Percentiles rank a stretch among this genome's conserved stretches.
Evolutionary conservation across 2,797 vertebrate genomes (phyloP).

Genomic region (Sparus aurata): DNA sequence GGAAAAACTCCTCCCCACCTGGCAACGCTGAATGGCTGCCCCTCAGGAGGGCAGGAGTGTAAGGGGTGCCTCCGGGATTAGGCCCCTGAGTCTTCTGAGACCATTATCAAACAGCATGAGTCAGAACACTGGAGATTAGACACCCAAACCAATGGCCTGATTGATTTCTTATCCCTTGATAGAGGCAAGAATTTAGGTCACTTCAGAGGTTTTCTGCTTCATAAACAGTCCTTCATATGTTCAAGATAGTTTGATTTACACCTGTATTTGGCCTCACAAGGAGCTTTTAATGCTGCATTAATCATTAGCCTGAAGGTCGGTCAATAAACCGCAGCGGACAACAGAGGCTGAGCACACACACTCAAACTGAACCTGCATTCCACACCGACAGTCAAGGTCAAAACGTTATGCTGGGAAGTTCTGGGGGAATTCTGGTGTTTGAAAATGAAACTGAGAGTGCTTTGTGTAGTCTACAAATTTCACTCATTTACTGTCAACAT

Average conservation of each 20-base stretch:
- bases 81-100: constrained; percentile 50
- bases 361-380: constrained; percentile 65
- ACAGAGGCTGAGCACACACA: constrained; percentile 51
- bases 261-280: constrained; percentile 32
- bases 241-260: constrained; percentile 39
- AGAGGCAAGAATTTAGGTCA: constrained; percentile 41
- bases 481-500: background rate
- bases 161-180: constrained; percentile 38
- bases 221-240: constrained; percentile 21
- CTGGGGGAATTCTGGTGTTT: constrained; percentile 46
- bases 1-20: constrained; percentile 78
- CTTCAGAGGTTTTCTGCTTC: constrained; percentile 33
- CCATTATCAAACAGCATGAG: constrained; percentile 79
- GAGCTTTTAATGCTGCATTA: constrained; percentile 63
- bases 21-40: constrained; percentile 65
- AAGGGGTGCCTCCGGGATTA: constrained; percentile 63
- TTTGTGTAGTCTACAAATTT: background rate
- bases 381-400: constrained; percentile 70
- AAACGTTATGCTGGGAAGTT: constrained; percentile 53
- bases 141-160: constrained; percentile 36
- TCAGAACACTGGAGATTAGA: constrained; percentile 60
- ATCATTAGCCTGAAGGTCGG: constrained; percentile 76
- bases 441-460: constrained; percentile 51
- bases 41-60: constrained; percentile 64
- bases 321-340: constrained; percentile 68